Base-by-base conservation (phyloP, 1,140 invertebrate species). In the Caenorhabditis tropicalis region DNA sequence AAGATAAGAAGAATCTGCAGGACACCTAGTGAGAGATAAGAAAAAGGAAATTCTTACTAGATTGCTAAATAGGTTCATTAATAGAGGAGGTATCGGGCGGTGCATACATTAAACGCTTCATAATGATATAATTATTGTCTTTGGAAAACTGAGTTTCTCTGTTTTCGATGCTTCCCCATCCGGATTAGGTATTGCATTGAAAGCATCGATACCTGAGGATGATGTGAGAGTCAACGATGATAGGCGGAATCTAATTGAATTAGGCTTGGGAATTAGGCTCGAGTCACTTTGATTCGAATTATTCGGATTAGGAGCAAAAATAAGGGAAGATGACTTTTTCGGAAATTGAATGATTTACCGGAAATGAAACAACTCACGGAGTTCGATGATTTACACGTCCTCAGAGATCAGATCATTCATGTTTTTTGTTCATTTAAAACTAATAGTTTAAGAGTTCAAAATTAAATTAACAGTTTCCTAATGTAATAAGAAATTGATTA, bases 71-170 rank as follows among this genome's bases (percentile, higher is more conserved):
- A 74, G 65, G 65, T 74, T 74, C 65, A 74, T 74, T 74, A 74
- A 74, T 74, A 10, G 36, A 74, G 21, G 65, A 43, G 65, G 65
- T 74, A 74, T 43, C 58, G 29, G 29, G 58, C 33, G 65, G 65
- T 43, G 65, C 65, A 74, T 74, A 74, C 43, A 74, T 74, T 74
- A 74, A 3, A 36, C 2, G 36, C 12, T 21, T n/a, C 43, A 36
- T 74, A 74, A 74, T 74, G 65, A 74, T 74, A 74, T 74, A 74
- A 74, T 74, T 74, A 74, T 74, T 74, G 65, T 74, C 29, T 65
- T 65, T n/a, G 7, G 65, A 43, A 43, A 74, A 43, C 36, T 46
- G 36, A 74, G 43, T 74, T 74, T 74, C n/a, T 39, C 65, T 74
- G 65, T 74, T 74, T 74, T 74, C 65, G 36, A 74, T 74, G 65